Percentiles rank a stretch among this genome's conserved stretches.
Conservation (phyloP, 1,140 invertebrate genomes). For the Telenomus remus region DNA sequence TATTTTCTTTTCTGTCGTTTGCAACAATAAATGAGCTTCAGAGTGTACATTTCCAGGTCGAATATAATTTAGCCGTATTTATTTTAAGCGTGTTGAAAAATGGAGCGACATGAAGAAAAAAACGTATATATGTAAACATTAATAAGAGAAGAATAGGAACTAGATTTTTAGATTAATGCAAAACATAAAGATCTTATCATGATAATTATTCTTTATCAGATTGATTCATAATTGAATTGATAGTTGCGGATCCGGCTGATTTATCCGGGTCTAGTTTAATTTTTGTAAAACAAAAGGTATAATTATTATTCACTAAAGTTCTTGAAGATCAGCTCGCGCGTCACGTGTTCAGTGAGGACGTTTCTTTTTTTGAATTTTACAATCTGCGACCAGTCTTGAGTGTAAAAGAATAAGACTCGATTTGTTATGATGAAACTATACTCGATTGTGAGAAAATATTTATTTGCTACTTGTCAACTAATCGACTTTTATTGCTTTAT, state of each 20-base stretch:
- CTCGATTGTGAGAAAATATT: too few species aligned
- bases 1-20: conserved; percentile 20
- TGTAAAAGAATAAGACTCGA: too few species aligned
- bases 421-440: too few species aligned
- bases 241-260: conserved; percentile 23
- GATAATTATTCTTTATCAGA: conserved; percentile 38
- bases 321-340: not conserved
- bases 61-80: conserved; percentile 54
- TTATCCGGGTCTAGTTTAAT: conserved; percentile 8
- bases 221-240: conserved; percentile 33
- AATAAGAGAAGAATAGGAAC: conserved; percentile 52
- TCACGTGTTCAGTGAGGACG: conserved; percentile 15
- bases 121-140: conserved; percentile 49
- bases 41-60: conserved; percentile 37
- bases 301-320: not conserved
- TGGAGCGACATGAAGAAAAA: conserved; percentile 47
- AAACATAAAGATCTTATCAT: conserved; percentile 58
- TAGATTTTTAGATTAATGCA: conserved; percentile 62
- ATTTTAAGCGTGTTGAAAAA: conserved; percentile 57
- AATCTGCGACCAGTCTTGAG: too few species aligned
- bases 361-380: conserved; percentile 4
- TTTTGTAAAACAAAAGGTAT: conserved; percentile 19
- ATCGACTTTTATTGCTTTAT: not conserved
- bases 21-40: conserved; percentile 39
- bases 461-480: too few species aligned